Base-by-base conservation (phyloP, 2,888 invertebrate species). In the Craniophora ligustri region DNA sequence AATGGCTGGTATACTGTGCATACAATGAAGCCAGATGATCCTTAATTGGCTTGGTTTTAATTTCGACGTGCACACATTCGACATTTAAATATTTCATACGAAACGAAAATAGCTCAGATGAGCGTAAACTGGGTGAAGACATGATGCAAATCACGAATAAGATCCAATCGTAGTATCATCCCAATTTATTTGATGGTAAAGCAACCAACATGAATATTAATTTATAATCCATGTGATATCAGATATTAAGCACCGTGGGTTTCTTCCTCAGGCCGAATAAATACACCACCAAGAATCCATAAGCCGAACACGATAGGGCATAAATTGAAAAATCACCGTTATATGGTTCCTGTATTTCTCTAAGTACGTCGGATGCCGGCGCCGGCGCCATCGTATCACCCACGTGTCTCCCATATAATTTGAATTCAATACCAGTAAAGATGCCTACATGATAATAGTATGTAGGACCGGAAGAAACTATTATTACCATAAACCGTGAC, bases 351-450 rank as follows among this genome's bases (percentile, higher is more conserved):
- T 59, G n/a, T n/a, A 66, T 66, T 59, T 53, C 55, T 64, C 56
- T 38, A 46, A 28, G 49, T 21, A 51, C 41, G 16, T 50, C 57
- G 48, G 66, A 72, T 62, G 63, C 61, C 79, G 70, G 79, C 85
- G 86, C 86, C 85, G 79, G 81, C 83, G 82, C 71, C 73, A 67
- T 63, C 55, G 57, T 30, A 66, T 70, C 85, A 72, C 85, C 87
- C 85, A 88, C 88, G 81, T 84, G 81, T 67, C 69, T 68, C 68
- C 54, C 51, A 62, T 68, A 68, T 78, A 69, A 88, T 91, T 91
- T 87, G 82, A 86, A 91, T 91, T 90, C 88, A 88, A 91, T 86
- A 82, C 82, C 62, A 69, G 61, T 66, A 26, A 54, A 78, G 84
- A 82, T 84, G 71, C 71, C 67, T 72, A 76, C 75, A 78, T 72